Base-by-base conservation (phyloP, 2,797 vertebrate genomes). In the Bradypus variegatus region DNA sequence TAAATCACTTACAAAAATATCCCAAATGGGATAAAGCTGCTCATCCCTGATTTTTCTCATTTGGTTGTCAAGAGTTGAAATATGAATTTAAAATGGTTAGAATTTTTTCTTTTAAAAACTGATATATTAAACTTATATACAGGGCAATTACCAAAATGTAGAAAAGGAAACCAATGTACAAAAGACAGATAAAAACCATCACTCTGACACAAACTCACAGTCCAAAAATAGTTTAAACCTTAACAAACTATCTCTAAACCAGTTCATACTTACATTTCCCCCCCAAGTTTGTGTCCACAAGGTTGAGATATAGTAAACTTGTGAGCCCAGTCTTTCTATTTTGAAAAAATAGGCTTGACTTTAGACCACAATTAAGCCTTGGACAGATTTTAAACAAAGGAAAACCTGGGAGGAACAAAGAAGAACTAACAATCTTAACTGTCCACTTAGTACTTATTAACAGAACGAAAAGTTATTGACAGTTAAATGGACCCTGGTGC, bases 1-100 rank as follows among this genome's bases (percentile, higher is more conserved):
- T 95, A 97, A 97, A 97, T 97, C 96, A 96, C 95, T 96, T 98
- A 98, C 96, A 98, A 97, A 98, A 98, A 97, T 97, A 97, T 84
- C 62, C 93, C 92, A 95, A 97, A 94, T 80, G 96, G 95, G 95
- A 95, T 90, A 96, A 96, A 95, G 96, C 89, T 96, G 96, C 91
- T 95, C 95, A 95, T 97, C 97, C 97, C 97, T 96, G 94, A 97
- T 97, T 96, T 86, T 95, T 96, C 94, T 95, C 94, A 91, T 95
- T 94, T 96, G 94, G 96, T 95, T 96, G 95, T 90, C 89, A 67
- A 45, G 60, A 91, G 93, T 85, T 95, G 90, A 94, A 94, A 94
- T 50, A 85, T 91, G 93, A 96, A 94, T 95, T 95, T 95, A 94
- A 96, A 96, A 96, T 91, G 60, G 27, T 92, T 88, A 95, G 93